A percentile compares a stretch with the other conserved stretches of the same genome.
These are phyloP conservation scores for Myanophis thanlyinensis DNA, from an alignment of 2,113 vertebrate genomes.

Conservation along the genomic window DNA sequence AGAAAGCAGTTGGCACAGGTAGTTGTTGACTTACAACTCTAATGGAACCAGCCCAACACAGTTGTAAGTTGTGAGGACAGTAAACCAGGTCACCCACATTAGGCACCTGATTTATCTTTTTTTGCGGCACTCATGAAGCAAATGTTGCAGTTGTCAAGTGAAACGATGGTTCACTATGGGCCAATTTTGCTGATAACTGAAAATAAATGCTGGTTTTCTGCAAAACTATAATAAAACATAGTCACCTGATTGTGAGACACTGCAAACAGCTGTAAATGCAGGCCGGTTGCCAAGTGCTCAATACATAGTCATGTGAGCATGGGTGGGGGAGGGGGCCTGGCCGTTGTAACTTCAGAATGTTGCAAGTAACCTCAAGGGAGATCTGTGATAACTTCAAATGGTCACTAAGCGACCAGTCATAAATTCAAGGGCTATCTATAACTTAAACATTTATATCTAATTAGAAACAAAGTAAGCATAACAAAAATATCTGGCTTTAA, in stretches of 20 bases:
- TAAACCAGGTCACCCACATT: not conserved
- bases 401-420: not conserved
- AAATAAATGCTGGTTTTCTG: not conserved
- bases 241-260: not conserved
- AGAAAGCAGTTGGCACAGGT: not conserved
- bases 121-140: not conserved
- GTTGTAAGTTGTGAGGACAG: not conserved
- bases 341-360: not conserved
- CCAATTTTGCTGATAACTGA: not conserved
- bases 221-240: not conserved
- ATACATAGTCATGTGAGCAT: not conserved
- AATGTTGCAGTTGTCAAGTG: not conserved
- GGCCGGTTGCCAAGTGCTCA: not conserved
- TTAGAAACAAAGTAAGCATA: constrained; percentile 25
- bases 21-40: not conserved
- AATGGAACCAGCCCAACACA: not conserved
- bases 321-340: too few relatives aligned
- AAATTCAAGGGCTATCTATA: not conserved
- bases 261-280: not conserved
- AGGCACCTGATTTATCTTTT: not conserved
- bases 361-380: not conserved
- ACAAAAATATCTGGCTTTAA: constrained; percentile 21
- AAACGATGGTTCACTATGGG: not conserved
- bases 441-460: constrained; percentile 11
- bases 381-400: not conserved